A percentile compares a stretch with the other conserved stretches of the same genome.
phyloP scores from a whole-genome alignment of 1,140 invertebrate genomes.

The Bombus sibiricus region DNA sequence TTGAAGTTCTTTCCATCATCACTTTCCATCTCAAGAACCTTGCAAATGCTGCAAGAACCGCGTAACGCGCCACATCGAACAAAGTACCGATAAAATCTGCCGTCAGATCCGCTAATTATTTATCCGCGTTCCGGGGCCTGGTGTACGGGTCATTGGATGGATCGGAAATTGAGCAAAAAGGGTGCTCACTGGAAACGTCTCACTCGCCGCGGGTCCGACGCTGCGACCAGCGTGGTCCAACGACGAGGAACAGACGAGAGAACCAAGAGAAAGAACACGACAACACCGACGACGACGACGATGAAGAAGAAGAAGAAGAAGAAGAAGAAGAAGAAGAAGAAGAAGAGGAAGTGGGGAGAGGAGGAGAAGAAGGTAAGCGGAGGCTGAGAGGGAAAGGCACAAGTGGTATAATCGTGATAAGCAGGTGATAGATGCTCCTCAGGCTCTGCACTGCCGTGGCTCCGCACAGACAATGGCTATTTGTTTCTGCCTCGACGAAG shows the following conservation, averaged over 20 bases:
- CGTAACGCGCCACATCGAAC: too few relatives aligned
- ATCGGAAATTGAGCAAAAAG: slow-evolving; percentile 60
- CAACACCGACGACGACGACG: slow-evolving; percentile 23
- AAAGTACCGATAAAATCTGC: neutral
- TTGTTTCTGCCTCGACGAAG: slow-evolving; percentile 79
- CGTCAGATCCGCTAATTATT: slow-evolving; percentile 59
- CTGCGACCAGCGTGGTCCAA: neutral
- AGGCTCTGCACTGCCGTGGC: slow-evolving; percentile 76
- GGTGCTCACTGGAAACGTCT: slow-evolving; percentile 54
- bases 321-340: neutral
- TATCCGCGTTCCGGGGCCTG: slow-evolving; percentile 45
- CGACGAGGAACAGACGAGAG: slow-evolving; percentile 36
- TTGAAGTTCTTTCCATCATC: too few relatives aligned
- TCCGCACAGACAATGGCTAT: slow-evolving; percentile 81
- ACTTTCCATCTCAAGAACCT: too few relatives aligned
- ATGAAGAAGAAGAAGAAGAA: slow-evolving; percentile 1
- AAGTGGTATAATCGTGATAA: slow-evolving; percentile 83
- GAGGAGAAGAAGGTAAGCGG: slow-evolving; percentile 22
- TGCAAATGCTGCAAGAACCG: too few relatives aligned
- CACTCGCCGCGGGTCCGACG: slow-evolving; percentile 37
- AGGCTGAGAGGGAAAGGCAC: slow-evolving; percentile 70
- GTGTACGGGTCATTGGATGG: slow-evolving; percentile 58
- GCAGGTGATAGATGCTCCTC: slow-evolving; percentile 83
- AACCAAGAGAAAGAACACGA: slow-evolving; percentile 26
- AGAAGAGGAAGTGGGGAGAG: slow-evolving; percentile 11